Base-by-base conservation (phyloP, 1,140 invertebrate genomes). In the Callitettix versicolor region DNA sequence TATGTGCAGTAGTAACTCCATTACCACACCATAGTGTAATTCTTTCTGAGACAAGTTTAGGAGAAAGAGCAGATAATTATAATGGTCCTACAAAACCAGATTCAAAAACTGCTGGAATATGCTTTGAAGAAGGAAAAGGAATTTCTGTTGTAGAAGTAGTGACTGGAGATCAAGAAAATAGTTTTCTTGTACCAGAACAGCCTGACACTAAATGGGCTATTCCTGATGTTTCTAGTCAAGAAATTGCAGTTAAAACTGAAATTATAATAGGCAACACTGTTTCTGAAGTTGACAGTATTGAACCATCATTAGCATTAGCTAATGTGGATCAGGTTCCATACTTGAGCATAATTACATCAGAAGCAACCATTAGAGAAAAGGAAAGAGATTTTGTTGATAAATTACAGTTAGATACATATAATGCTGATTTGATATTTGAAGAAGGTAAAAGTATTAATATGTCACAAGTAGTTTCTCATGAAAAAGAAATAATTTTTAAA, bases 391-490 rank as follows among this genome's bases (percentile, higher is more conserved):
- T 61, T 46, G 7, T 12, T 18, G 33, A 40, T 3, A 57, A 57
- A 56, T 46, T 36, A 7, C 71, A 70, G 68, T 73, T 76, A 17
- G 71, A 76, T 34, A 55, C 50, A 15, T 76, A 79, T 61, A 64
- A 63, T 34, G 69, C 71, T 7, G 63, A 64, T 46, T 55, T 76
- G 36, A 58, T 53, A 9, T 78, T 77, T 60, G 67, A 71, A 59
- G 72, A 75, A 67, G 69, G 66, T 34, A 63, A 73, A 64, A 60
- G 72, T 58, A 33, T 79, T 4, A 66, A 69, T 58, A 63, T 78
- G 3, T 68, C 60, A 0, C 58, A 76, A 60, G 70, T 73, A 2
- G 61, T 71, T 50, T 47, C 69, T 14, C 65, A 73, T 44, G 71
- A 77, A 38, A 77, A 74, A 66, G 78, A 63, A 54, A 34, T 52